Evolutionary conservation across 1,140 invertebrate genomes (phyloP), one percentile per base, ranked within the genome.

Genomic region (Glomeris maerens): DNA sequence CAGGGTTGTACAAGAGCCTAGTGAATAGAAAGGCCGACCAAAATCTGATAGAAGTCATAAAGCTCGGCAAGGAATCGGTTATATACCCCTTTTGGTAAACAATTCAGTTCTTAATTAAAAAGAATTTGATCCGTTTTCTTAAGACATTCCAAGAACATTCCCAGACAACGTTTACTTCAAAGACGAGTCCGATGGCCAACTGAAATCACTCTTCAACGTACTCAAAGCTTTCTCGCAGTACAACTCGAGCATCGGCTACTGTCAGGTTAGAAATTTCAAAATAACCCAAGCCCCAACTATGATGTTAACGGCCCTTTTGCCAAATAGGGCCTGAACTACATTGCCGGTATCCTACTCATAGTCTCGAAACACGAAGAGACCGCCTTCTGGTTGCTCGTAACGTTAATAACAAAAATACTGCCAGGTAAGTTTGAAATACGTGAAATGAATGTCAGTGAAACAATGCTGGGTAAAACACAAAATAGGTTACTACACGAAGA

Each of bases 141-240:
- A 53, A 69, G 68, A 71, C 59, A 60, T 71, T 39, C 64, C 66
- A 47, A 49, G 90, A 55, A 95, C 89, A 52, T 95, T 91, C 72
- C 89, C 89, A 53, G 87, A 93, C 64, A 95, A 94, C 68, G 89
- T 93, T 59, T 87, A 83, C 65, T 93, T 93, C 62, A 79, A 80
- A 55, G 75, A 78, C 55, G 76, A 82, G 57, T 80, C 84, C 52
- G 71, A 78, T 55, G 60, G 62, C 27, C 60, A 68, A 45, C 78
- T 82, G 58, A 55, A 59, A 28, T 60, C 66, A 7, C 68, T 95
- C 14, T 87, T 78, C 57, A 85, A 91, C 70, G 78, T 93, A 59
- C 69, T 94, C 47, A 73, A 83, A 53, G 84, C 88, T n/a, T 87
- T 90, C 72, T 84, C 86, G 47, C 80, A 88, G 64, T 80, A 88